phyloP scores from a whole-genome alignment of 2,888 invertebrate genomes.

The Hemaris fuciformis region DNA sequence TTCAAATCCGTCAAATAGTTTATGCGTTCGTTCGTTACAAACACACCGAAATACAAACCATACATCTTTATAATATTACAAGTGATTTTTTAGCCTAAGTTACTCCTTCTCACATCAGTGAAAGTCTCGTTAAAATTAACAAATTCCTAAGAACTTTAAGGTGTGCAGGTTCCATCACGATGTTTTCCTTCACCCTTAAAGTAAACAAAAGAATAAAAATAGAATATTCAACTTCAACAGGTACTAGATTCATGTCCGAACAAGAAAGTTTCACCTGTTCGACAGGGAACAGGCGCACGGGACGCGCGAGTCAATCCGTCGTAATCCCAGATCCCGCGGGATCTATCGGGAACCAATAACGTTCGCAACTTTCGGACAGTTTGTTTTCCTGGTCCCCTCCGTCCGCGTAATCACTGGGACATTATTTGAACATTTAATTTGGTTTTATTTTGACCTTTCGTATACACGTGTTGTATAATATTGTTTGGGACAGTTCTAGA shows the following conservation, averaged over 20 bases:
- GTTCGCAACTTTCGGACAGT: constrained; percentile 26
- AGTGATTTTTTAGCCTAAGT: no score
- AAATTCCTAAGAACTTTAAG: no score
- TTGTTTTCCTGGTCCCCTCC: constrained; percentile 19
- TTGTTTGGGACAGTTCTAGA: not conserved
- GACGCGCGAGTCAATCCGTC: constrained; percentile 26
- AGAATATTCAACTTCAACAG: not conserved
- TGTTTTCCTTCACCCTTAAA: no score
- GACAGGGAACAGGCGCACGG: constrained; percentile 14
- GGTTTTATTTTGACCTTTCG: not conserved
- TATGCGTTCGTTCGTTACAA: no score
- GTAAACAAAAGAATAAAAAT: not conserved
- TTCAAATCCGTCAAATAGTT: no score
- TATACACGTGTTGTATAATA: not conserved
- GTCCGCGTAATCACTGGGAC: constrained; percentile 29
- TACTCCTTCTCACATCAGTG: no score
- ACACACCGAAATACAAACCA: no score
- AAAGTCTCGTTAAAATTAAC: no score
- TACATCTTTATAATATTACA: no score
- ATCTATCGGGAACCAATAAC: constrained; percentile 31
- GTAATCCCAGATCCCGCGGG: constrained; percentile 30
- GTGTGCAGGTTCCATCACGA: no score
- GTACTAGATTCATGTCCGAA: not conserved
- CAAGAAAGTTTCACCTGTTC: not conserved
- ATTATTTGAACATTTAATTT: constrained; percentile 6